Conservation (phyloP, 2,888 invertebrate species). For the Agrotis puta region DNA sequence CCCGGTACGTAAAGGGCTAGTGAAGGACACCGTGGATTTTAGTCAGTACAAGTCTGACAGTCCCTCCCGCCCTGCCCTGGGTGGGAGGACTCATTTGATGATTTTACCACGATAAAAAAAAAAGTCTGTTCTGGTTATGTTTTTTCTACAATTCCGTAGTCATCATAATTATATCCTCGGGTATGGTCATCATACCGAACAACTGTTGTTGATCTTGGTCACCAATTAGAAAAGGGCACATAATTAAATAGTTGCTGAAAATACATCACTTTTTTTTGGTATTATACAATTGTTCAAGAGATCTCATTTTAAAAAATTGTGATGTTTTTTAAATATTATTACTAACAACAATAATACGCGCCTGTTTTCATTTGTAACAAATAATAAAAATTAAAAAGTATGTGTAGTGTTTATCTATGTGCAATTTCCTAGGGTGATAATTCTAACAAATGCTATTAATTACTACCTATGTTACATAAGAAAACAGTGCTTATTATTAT, state of each 20-base stretch:
- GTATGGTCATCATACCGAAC: not conserved
- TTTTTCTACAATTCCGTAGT: too few species aligned
- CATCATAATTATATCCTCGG: not conserved
- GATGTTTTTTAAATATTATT: constrained; percentile 9
- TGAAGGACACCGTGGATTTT: too few species aligned
- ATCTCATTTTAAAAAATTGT: constrained; percentile 12
- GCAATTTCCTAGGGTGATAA: constrained; percentile 25
- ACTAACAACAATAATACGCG: constrained; percentile 1
- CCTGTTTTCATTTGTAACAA: not conserved
- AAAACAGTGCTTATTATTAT: constrained; percentile 25
- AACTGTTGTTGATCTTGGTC: not conserved
- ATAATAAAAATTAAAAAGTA: constrained; percentile 8
- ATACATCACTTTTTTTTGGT: not conserved
- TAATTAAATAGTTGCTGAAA: not conserved
- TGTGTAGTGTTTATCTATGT: not conserved
- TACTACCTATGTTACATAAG: constrained; percentile 11
- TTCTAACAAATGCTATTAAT: constrained; percentile 42
- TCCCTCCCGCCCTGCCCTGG: too few species aligned
- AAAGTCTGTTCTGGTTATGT: not conserved
- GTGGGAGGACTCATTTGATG: too few species aligned
- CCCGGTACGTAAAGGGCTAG: too few species aligned
- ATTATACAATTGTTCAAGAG: not conserved
- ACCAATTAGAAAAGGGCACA: not conserved
- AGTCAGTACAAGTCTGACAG: too few species aligned
- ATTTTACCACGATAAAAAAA: too few species aligned